Conservation (phyloP, 2,113 vertebrate species). For the Cricetomys ansorgei region DNA sequence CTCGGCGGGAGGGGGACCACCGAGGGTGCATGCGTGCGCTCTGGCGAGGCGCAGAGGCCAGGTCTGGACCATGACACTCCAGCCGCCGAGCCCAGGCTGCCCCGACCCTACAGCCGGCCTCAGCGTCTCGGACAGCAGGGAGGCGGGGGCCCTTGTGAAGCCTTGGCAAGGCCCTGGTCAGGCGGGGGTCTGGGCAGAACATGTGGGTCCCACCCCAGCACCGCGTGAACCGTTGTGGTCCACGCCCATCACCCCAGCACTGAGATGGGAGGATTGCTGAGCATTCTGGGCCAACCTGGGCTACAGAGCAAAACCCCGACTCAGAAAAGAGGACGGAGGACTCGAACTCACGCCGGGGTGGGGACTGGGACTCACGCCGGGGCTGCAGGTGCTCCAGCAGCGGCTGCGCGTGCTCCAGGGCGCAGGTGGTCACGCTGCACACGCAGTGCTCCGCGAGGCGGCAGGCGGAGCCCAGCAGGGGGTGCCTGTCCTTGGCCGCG, state of each 20-base stretch:
- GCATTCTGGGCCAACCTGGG: not conserved
- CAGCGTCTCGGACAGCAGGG: not conserved
- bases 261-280: not conserved
- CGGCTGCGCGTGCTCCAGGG: conserved; percentile 89
- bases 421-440: conserved; percentile 87
- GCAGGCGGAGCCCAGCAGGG: conserved; percentile 91
- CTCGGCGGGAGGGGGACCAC: not conserved
- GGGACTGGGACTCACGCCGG: conserved; percentile 86
- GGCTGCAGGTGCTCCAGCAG: conserved; percentile 91
- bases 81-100: not conserved
- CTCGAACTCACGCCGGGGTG: conserved; percentile 82
- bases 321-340: not conserved
- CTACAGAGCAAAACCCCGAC: not conserved
- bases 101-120: not conserved
- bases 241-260: not conserved
- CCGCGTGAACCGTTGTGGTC: not conserved
- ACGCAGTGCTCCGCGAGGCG: conserved; percentile 90
- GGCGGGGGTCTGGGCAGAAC: no score
- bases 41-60: not conserved
- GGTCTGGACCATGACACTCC: no score
- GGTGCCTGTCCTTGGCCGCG: conserved; percentile 90
- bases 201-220: not conserved
- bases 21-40: no score
- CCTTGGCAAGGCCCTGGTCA: not conserved
- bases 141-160: not conserved